These are phyloP conservation scores for Alcedo quadribrachys DNA, from an alignment of 2,797 vertebrate species.

Conservation along the genomic window DNA sequence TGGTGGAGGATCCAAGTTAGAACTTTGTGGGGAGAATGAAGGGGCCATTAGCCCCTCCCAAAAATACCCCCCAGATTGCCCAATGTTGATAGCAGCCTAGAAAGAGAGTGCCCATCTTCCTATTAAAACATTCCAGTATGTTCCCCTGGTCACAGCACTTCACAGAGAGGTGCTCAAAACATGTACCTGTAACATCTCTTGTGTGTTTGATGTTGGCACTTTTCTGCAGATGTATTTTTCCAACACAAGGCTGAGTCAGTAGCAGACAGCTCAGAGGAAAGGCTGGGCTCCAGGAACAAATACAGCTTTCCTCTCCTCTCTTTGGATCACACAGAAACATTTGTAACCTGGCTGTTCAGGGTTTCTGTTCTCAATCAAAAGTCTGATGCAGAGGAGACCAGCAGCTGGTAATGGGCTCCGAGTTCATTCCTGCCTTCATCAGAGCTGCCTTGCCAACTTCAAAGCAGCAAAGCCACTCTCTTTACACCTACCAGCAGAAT, in stretches of 20 bases:
- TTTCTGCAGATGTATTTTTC: slow-evolving; percentile 59
- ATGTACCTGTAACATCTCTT: slow-evolving; percentile 22
- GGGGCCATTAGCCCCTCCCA: background rate
- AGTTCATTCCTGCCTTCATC: slow-evolving; percentile 69
- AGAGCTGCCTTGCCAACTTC: slow-evolving; percentile 45
- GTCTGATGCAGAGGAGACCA: slow-evolving; percentile 27
- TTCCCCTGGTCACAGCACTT: background rate
- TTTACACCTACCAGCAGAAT: slow-evolving; percentile 45
- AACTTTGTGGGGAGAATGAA: slow-evolving; percentile 3
- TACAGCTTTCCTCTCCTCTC: slow-evolving; percentile 22
- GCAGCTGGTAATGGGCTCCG: slow-evolving; percentile 23
- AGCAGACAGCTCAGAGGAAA: slow-evolving; percentile 53
- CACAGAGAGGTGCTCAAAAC: background rate
- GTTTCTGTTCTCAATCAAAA: slow-evolving; percentile 47
- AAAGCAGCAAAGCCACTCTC: slow-evolving; percentile 58
- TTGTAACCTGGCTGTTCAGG: background rate
- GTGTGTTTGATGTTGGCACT: slow-evolving; percentile 46
- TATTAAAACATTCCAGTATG: slow-evolving; percentile 11
- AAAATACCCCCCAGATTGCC: background rate
- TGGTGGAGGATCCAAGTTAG: slow-evolving; percentile 11
- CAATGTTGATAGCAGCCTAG: background rate
- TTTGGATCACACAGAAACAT: slow-evolving; percentile 7
- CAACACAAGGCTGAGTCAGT: slow-evolving; percentile 32
- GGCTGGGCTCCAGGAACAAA: slow-evolving; percentile 46
- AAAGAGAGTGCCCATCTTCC: background rate